Base-by-base conservation (phyloP, 2,797 vertebrate species). In the Ara ararauna region DNA sequence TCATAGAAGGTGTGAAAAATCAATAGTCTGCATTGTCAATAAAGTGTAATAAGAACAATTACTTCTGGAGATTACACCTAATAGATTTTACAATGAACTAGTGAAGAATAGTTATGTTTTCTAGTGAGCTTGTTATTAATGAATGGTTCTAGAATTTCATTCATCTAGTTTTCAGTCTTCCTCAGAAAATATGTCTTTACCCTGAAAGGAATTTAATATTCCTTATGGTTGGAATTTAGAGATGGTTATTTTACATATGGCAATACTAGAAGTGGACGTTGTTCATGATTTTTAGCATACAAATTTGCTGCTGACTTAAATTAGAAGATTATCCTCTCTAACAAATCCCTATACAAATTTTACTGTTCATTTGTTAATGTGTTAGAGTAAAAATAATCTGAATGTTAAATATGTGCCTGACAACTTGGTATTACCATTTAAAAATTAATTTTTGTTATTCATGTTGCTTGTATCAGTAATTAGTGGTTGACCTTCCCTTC, bases 1-100 rank as follows among this genome's bases (percentile, higher is more conserved):
- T 99, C 98, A 99, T 99, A 98, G 98, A 98, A 98, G 98, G 98
- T 98, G 95, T 96, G 96, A 97, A 97, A 97, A 98, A 98, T 99
- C 98, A 92, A 98, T 99, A 96, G 92, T 96, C 73, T 96, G 44
- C 92, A 66, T 98, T 98, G 98, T 98, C 98, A 98, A 97, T 98
- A 98, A 97, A 97, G 89, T 97, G 97, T 96, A 98, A 90, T 97
- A 98, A 98, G 97, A 98, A 98, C 97, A 98, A 97, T 98, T 98
- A 98, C 97, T 98, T 96, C 56, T 97, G 94, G 96, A 98, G 97
- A 98, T 98, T 97, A 97, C 90, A 97, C 93, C 95, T 97, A 98
- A 98, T 98, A 89, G 97, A 98, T 98, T 98, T 98, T 98, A 95
- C 97, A 98, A 98, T 98, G 97, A 98, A 97, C 97, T 98, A 97